These are phyloP conservation scores for Sparidentex hasta DNA, from an alignment of 2,797 vertebrate genomes.

Conservation along the genomic window DNA sequence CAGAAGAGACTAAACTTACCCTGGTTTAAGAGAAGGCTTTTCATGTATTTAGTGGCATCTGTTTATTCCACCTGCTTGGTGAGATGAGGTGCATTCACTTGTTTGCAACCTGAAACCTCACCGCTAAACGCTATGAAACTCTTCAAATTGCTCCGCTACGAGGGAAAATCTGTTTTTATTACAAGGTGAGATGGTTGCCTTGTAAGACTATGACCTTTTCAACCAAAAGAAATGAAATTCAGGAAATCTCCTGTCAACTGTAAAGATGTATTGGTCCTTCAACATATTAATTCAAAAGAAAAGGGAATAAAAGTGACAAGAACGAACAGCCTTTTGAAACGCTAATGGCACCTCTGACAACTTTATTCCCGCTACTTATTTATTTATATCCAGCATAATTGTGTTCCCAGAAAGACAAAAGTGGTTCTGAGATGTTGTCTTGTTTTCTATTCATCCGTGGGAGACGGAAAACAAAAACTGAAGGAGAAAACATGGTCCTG, in stretches of 20 bases:
- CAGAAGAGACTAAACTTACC: too few relatives aligned
- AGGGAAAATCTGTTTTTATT: neutral
- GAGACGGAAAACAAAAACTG: constrained; percentile 44
- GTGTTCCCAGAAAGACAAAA: constrained; percentile 62
- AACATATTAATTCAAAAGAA: constrained; percentile 33
- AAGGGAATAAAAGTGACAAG: neutral
- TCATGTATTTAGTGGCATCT: too few relatives aligned
- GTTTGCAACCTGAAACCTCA: too few relatives aligned
- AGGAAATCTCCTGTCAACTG: constrained; percentile 6
- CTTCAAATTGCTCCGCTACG: neutral
- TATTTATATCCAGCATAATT: constrained; percentile 44
- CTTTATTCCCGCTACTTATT: constrained; percentile 46
- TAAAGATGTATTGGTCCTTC: neutral
- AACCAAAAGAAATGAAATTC: neutral
- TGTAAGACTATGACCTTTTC: constrained; percentile 25
- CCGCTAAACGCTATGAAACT: too few relatives aligned
- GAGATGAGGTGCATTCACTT: too few relatives aligned
- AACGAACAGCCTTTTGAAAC: constrained; percentile 13
- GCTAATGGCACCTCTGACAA: constrained; percentile 43
- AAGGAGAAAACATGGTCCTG: constrained; percentile 61
- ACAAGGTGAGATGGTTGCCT: neutral
- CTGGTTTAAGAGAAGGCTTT: too few relatives aligned
- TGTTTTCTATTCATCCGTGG: constrained; percentile 60
- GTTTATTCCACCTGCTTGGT: too few relatives aligned
- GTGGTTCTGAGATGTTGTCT: constrained; percentile 52